Conservation (phyloP, 2,113 vertebrate species). For the Scalopus aquaticus region DNA sequence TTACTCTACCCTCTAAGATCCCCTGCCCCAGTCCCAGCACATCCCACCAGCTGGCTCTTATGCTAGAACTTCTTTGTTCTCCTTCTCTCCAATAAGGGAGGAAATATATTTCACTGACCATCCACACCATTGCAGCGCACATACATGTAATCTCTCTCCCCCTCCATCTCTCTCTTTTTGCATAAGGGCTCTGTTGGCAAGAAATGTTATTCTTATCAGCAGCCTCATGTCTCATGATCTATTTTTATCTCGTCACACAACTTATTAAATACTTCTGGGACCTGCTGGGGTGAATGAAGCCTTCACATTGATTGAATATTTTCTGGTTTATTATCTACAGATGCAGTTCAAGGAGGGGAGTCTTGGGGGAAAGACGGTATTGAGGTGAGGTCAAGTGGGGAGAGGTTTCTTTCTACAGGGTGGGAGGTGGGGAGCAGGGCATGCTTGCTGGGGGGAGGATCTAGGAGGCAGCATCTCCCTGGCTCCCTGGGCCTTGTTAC, state of each 20-base stretch:
- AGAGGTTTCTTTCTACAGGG: not conserved
- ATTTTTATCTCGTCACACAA: conserved; percentile 38
- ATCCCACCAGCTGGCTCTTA: not conserved
- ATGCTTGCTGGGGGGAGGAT: no score
- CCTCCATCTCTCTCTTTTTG: not conserved
- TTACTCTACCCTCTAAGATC: not conserved
- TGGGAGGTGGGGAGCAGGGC: not conserved
- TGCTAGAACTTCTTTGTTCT: not conserved
- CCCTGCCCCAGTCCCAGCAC: no score
- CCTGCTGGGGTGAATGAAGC: not conserved
- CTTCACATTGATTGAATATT: not conserved
- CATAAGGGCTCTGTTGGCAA: not conserved
- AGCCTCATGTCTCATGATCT: not conserved
- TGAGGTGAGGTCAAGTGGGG: not conserved
- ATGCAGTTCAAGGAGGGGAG: not conserved
- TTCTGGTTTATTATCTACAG: conserved; percentile 33
- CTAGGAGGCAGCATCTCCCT: fast-evolving
- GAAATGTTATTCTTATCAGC: not conserved
- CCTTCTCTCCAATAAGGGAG: not conserved
- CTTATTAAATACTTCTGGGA: conserved; percentile 32
- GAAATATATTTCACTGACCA: not conserved
- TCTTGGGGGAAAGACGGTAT: not conserved
- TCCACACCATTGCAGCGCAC: not conserved
- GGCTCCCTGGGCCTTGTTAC: not conserved
- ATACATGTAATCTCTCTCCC: no score